Evolutionary conservation across 2,113 vertebrate species (phyloP).

Genomic region (Narcine bancroftii): DNA sequence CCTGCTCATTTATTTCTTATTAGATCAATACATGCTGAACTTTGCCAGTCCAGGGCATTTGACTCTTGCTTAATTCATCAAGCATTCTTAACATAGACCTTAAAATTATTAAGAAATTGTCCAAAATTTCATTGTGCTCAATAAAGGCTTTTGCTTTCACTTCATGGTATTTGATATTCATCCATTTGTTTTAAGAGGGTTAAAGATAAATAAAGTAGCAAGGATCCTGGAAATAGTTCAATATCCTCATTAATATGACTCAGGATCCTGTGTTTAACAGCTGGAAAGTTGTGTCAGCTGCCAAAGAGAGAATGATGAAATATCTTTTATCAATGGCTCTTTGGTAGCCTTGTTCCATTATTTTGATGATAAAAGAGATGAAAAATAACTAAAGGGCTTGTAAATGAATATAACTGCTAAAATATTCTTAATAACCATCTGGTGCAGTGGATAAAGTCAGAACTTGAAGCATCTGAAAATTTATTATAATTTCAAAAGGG

Average conservation of each 20-base stretch:
- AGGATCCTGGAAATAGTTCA: not conserved
- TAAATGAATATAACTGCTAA: not conserved
- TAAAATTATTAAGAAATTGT: not conserved
- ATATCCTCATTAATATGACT: not conserved
- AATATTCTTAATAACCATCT: not conserved
- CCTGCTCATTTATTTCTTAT: not conserved
- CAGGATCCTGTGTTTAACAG: not conserved
- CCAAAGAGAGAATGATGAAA: not conserved
- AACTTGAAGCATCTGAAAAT: no score
- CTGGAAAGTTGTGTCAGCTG: not conserved
- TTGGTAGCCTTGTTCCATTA: not conserved
- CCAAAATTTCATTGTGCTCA: not conserved
- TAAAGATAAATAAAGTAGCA: not conserved
- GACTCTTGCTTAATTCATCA: not conserved
- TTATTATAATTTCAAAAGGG: no score
- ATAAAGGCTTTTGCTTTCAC: not conserved
- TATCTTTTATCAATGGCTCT: not conserved
- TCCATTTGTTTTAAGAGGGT: not conserved
- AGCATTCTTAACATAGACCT: not conserved
- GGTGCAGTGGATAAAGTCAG: no score
- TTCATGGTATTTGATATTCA: not conserved
- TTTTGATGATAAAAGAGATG: slow-evolving; percentile 8
- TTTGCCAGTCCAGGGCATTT: not conserved
- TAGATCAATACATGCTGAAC: not conserved
- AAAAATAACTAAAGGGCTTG: not conserved